Evolutionary conservation across 2,888 invertebrate species (phyloP).

Genomic region (Leptothorax acervorum): DNA sequence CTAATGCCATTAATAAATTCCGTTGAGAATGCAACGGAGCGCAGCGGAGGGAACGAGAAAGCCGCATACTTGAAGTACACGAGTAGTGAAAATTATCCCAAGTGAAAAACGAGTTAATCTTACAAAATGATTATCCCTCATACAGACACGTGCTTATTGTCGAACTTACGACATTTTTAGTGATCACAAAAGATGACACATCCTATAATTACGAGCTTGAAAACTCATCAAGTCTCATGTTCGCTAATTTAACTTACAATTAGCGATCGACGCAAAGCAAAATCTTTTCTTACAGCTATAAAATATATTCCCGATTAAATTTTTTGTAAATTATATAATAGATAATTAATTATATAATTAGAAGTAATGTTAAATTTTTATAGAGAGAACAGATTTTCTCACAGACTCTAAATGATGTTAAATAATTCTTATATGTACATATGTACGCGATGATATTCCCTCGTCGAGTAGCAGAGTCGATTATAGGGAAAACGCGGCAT

Average conservation of each 20-base stretch:
- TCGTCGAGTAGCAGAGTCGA: neutral
- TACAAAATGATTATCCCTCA: slow-evolving; percentile 15
- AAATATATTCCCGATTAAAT: neutral
- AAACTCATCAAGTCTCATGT: neutral
- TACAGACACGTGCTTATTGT: slow-evolving; percentile 7
- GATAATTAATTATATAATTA: neutral
- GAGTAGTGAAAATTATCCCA: neutral
- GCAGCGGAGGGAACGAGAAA: slow-evolving; percentile 18
- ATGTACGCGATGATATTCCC: neutral
- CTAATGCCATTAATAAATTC: slow-evolving; percentile 48
- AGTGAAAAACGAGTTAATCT: slow-evolving; percentile 19
- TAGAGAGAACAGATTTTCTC: neutral
- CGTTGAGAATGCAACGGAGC: slow-evolving; percentile 33
- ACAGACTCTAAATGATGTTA: neutral
- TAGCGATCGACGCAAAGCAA: too few relatives aligned
- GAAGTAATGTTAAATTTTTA: neutral
- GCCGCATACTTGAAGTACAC: slow-evolving; percentile 5
- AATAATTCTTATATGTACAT: neutral
- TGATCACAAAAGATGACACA: neutral
- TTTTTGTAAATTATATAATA: neutral
- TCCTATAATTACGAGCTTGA: neutral
- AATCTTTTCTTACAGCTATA: neutral
- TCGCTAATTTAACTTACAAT: neutral
- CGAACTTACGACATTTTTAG: neutral
- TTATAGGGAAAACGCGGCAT: neutral